Conservation (phyloP, 2,113 vertebrate species). For the Salvelinus alpinus region DNA sequence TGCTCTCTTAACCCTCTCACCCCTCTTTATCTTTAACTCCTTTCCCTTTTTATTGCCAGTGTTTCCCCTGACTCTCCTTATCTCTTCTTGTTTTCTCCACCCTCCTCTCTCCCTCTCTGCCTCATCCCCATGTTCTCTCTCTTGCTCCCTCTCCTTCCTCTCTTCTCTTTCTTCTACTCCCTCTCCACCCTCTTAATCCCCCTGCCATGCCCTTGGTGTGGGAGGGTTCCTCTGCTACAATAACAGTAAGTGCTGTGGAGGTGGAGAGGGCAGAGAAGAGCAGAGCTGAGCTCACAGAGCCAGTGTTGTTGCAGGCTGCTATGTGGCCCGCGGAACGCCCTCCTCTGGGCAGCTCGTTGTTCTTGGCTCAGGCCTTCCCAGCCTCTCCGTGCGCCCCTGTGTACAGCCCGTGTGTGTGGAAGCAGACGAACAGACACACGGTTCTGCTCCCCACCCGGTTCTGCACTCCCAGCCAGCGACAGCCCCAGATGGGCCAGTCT, state of each 20-base stretch:
- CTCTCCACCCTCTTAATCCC: constrained; percentile 2
- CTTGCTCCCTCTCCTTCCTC: not conserved
- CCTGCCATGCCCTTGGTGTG: constrained; percentile 33
- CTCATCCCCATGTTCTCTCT: constrained; percentile 5
- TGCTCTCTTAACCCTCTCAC: constrained; percentile 13
- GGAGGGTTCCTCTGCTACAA: constrained; percentile 57
- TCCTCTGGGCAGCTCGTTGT: constrained; percentile 66
- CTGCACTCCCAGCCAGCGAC: constrained; percentile 15
- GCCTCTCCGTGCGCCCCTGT: constrained; percentile 65
- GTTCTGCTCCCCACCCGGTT: constrained; percentile 18
- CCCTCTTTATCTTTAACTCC: not conserved
- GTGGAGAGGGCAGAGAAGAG: constrained; percentile 47
- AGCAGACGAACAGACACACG: constrained; percentile 52
- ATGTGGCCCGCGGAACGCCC: constrained; percentile 53
- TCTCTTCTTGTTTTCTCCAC: not conserved
- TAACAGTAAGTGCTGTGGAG: constrained; percentile 60
- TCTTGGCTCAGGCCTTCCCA: constrained; percentile 67
- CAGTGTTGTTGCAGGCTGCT: constrained; percentile 41
- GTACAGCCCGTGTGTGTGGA: constrained; percentile 71
- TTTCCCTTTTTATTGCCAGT: constrained; percentile 3
- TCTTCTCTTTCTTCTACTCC: constrained; percentile 13
- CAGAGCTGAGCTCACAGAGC: constrained; percentile 42
- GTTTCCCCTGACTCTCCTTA: not conserved
- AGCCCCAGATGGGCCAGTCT: not conserved
- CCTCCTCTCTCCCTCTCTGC: not conserved